phyloP scores from a whole-genome alignment of 2,888 invertebrate species.

The Polietes domitor region DNA sequence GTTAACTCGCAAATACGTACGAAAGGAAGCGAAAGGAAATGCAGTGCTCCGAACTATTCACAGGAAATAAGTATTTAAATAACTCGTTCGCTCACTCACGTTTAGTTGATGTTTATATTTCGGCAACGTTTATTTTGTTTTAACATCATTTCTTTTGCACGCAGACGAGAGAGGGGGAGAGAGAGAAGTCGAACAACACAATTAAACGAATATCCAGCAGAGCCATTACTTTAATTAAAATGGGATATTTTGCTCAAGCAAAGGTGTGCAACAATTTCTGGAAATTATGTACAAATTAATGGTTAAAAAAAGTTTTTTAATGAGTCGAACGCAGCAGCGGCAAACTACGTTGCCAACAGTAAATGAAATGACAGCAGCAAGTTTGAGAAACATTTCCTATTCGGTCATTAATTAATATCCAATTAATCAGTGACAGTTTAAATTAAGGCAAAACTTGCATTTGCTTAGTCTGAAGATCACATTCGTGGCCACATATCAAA shows the following conservation, averaged over 20 bases:
- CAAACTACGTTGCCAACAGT: no score
- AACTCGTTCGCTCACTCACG: background rate
- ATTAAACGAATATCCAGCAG: background rate
- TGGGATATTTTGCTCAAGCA: background rate
- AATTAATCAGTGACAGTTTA: no score
- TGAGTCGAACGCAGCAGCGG: no score
- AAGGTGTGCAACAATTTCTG: background rate
- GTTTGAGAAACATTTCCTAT: no score
- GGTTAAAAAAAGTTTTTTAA: no score
- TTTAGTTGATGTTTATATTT: background rate
- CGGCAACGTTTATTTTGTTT: constrained; percentile 18
- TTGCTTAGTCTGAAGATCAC: no score
- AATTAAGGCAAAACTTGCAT: no score
- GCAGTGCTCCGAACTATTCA: constrained; percentile 8
- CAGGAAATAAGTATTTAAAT: constrained; percentile 40
- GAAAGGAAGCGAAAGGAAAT: background rate
- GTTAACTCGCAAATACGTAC: constrained; percentile 32
- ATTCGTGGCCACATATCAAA: no score
- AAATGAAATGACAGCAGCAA: no score
- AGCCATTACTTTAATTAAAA: constrained; percentile 4
- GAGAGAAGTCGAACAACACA: background rate
- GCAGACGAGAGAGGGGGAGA: no score
- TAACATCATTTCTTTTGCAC: background rate
- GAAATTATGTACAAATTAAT: constrained; percentile 1
- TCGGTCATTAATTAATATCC: no score